A percentile compares a stretch with the other conserved stretches of the same genome.
Evolutionary conservation across 2,113 vertebrate genomes (phyloP).

Genomic region (Rhinoderma darwinii): DNA sequence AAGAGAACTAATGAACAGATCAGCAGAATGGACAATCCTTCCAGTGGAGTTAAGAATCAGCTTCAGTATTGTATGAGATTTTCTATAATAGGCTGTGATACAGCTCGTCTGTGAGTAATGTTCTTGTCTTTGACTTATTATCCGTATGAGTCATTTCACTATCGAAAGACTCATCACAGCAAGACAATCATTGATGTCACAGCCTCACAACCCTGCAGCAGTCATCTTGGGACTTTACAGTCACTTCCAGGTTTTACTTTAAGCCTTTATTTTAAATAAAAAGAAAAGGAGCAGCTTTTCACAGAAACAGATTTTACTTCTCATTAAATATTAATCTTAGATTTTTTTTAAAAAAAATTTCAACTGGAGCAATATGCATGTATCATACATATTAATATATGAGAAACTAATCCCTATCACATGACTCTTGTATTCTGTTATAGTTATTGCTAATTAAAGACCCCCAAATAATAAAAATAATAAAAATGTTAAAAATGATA

Average conservation of each 20-base stretch:
- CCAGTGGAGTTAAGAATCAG: neutral
- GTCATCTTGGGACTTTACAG: slow-evolving; percentile 1
- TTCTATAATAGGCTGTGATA: neutral
- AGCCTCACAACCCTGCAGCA: neutral
- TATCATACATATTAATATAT: neutral
- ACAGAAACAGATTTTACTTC: neutral
- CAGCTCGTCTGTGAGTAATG: slow-evolving; percentile 21
- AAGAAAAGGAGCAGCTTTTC: neutral
- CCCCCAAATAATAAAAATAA: too few relatives aligned
- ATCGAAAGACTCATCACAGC: slow-evolving; percentile 27
- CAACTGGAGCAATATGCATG: neutral
- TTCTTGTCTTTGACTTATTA: slow-evolving; percentile 21
- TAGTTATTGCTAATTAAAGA: too few relatives aligned
- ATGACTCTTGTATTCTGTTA: too few relatives aligned
- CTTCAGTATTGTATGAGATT: neutral
- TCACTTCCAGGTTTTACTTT: slow-evolving; percentile 3
- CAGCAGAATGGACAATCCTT: neutral
- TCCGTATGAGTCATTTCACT: slow-evolving; percentile 15
- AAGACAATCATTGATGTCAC: slow-evolving; percentile 30
- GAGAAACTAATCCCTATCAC: too few relatives aligned
- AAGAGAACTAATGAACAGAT: neutral
- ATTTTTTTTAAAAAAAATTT: neutral
- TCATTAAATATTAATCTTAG: neutral
- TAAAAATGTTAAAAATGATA: too few relatives aligned
- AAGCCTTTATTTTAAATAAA: neutral